Conservation (phyloP, 2,888 invertebrate genomes). For the Didymodactylos carnosus region DNA sequence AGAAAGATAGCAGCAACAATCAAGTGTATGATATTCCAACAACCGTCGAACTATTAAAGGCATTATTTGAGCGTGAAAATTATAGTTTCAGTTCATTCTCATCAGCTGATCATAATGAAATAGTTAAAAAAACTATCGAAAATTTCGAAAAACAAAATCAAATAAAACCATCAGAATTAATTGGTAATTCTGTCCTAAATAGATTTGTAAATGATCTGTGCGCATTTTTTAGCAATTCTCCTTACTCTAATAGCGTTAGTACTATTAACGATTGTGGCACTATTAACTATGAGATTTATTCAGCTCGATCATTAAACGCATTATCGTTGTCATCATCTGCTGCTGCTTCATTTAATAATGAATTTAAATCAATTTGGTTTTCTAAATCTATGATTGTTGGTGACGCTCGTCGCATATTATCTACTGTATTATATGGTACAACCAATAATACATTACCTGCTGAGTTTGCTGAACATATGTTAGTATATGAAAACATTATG, state of each 20-base stretch:
- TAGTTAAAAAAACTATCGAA: not conserved
- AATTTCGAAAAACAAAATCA: not conserved
- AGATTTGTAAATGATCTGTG: not conserved
- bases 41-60: not conserved
- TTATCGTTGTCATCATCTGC: not conserved
- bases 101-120: not conserved
- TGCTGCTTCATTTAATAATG: too few species aligned
- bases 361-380: not conserved
- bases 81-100: not conserved
- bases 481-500: not conserved
- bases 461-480: not conserved
- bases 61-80: not conserved
- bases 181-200: not conserved
- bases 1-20: not conserved
- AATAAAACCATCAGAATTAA: not conserved
- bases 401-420: not conserved
- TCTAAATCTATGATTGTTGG: not conserved
- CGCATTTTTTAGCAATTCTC: not conserved
- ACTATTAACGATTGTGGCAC: not conserved
- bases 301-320: not conserved
- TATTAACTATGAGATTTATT: not conserved
- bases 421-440: not conserved
- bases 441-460: not conserved
- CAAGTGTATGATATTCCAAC: not conserved
- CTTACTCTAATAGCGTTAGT: not conserved